Percentiles rank a stretch among this genome's conserved stretches.
Evolutionary conservation across 2,888 invertebrate genomes (phyloP).

Genomic region (Hypselothyrea guttata): DNA sequence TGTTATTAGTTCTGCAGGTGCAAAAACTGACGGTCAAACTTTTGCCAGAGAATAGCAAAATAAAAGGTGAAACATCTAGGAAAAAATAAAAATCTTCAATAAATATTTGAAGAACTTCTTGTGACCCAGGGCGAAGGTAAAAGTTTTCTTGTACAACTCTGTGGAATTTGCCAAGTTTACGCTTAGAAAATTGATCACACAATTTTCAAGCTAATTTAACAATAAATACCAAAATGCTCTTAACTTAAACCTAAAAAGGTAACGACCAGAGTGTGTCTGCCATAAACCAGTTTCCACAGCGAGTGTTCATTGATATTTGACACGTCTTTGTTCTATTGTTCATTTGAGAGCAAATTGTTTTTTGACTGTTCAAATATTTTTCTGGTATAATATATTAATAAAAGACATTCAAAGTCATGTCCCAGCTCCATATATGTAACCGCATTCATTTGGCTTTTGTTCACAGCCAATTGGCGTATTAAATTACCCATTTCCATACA

Average conservation of each 20-base stretch:
- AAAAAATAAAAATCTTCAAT: constrained; percentile 70
- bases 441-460: constrained; percentile 30
- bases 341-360: constrained; percentile 33
- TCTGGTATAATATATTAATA: constrained; percentile 52
- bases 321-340: constrained; percentile 42
- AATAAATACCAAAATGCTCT: constrained; percentile 49
- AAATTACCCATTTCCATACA: constrained; percentile 47
- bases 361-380: constrained; percentile 33
- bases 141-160: constrained; percentile 52
- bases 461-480: constrained; percentile 56
- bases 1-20: constrained; percentile 74
- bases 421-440: constrained; percentile 28
- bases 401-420: constrained; percentile 40
- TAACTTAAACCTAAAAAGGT: constrained; percentile 17
- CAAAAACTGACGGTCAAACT: constrained; percentile 57
- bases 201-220: constrained; percentile 72
- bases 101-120: constrained; percentile 77
- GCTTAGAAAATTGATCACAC: constrained; percentile 67
- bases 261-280: neutral
- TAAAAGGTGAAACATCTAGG: constrained; percentile 47
- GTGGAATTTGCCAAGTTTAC: constrained; percentile 49
- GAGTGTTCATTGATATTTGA: constrained; percentile 31
- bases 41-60: constrained; percentile 20
- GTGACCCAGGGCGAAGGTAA: constrained; percentile 58
- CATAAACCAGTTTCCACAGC: constrained; percentile 36